Evolutionary conservation across 2,888 invertebrate genomes (phyloP), one percentile per base, ranked within the genome.

Genomic region (Crepidodera aurea): DNA sequence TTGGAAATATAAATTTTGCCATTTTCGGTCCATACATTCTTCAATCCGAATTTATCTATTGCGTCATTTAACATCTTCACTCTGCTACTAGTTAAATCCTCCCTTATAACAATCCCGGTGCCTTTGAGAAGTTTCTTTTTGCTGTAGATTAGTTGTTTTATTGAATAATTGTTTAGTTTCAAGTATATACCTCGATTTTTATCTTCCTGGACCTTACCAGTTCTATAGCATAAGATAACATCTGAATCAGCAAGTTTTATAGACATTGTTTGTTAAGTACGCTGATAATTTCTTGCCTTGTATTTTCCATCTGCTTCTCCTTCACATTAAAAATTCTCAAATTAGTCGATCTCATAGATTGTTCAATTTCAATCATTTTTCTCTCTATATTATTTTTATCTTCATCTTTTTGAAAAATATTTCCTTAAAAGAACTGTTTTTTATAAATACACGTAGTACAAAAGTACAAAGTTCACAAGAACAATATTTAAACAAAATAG

Each of bases 201-300:
- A 16, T 40, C 40, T 40, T 40, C 40, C 16, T 18, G 40, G 15
- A 40, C 16, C 13, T 16, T 16, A 40, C 18, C 40, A 40, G 15
- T 40, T 40, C 40, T 40, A 40, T 40, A 40, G 40, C 40, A 40
- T 40, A 40, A 40, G 18, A 18, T 40, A 40, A 40, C 7, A 40
- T 29, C 29, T 29, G 29, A 29, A 29, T 29, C 29, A 29, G 10
- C 29, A 29, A 29, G 29, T 8, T 29, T 29, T 29, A 10, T 29
- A 10, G 29, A 29, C 29, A 29, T 29, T 29, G 3, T 29, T 29
- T 29, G 10, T 29, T 29, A 10, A 29, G 29, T 29, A 29, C 29
- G 29, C 29, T 29, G 10, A 29, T 29, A 29, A 29, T 29, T 29
- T 29, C 29, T 29, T 29, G 10, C 10, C 29, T 29, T 29, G 10